These are phyloP conservation scores for Drosophila engyochracea DNA, from an alignment of 2,888 invertebrate species.

Conservation along the genomic window DNA sequence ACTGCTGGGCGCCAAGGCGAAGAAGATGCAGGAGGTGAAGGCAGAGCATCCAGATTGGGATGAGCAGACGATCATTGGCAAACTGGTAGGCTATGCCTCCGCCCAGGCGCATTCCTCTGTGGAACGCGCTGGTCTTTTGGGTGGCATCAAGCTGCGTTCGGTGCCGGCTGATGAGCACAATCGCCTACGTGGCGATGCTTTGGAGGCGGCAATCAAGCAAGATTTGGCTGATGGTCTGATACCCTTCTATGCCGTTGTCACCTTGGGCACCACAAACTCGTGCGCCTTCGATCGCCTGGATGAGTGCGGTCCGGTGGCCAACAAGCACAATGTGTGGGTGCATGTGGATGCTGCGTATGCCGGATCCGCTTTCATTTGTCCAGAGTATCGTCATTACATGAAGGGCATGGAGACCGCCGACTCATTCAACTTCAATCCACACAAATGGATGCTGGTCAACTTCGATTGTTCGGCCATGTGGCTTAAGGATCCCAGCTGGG, in stretches of 20 bases:
- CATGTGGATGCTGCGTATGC: slow-evolving; percentile 99
- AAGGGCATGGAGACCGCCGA: slow-evolving; percentile 95
- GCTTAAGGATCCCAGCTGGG: slow-evolving; percentile 94
- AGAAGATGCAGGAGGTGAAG: slow-evolving; percentile 89
- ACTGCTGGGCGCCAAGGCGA: slow-evolving; percentile 94
- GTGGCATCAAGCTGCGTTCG: slow-evolving; percentile 92
- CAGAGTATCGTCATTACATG: slow-evolving; percentile 96
- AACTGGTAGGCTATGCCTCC: slow-evolving; percentile 94
- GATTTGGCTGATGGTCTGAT: slow-evolving; percentile 96
- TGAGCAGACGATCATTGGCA: slow-evolving; percentile 90
- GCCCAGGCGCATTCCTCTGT: slow-evolving; percentile 97
- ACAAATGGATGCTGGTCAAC: slow-evolving; percentile 99
- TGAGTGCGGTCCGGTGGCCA: slow-evolving; percentile 96
- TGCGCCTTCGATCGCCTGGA: slow-evolving; percentile 96
- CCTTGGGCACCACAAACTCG: slow-evolving; percentile 97
- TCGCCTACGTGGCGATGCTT: slow-evolving; percentile 90
- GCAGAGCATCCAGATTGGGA: slow-evolving; percentile 91
- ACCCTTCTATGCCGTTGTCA: slow-evolving; percentile 97
- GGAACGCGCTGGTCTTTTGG: slow-evolving; percentile 95
- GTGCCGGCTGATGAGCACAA: slow-evolving; percentile 91
- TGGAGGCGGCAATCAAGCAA: slow-evolving; percentile 92
- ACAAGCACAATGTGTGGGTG: slow-evolving; percentile 92
- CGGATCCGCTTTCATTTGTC: slow-evolving; percentile 98
- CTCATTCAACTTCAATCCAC: slow-evolving; percentile 99
- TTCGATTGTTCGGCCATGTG: slow-evolving; percentile 99